A percentile compares a stretch with the other conserved stretches of the same genome.
phyloP scores from a whole-genome alignment of 1,140 invertebrate species.

The Papilio machaon region DNA sequence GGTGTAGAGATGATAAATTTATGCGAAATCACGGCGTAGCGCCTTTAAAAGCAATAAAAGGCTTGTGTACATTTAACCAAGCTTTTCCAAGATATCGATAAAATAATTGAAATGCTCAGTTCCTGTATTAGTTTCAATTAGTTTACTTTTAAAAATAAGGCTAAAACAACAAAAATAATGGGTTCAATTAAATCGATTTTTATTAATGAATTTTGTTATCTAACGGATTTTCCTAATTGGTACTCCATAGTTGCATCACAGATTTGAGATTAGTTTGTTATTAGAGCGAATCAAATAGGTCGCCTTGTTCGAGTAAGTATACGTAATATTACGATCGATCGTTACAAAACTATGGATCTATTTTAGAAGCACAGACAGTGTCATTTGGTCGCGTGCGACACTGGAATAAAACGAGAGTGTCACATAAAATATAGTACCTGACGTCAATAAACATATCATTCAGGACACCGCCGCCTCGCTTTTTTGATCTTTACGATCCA shows the following conservation, averaged over 20 bases:
- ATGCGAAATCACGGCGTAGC: constrained; percentile 8
- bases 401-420: constrained; percentile 5
- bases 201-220: background rate
- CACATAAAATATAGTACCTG: constrained; percentile 28
- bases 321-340: background rate
- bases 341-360: constrained; percentile 19
- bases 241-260: background rate
- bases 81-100: background rate
- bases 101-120: background rate
- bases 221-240: background rate
- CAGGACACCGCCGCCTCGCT: constrained; percentile 16
- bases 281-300: background rate
- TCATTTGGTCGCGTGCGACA: constrained; percentile 21
- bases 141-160: background rate
- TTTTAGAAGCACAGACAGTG: constrained; percentile 6
- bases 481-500: constrained; percentile 23
- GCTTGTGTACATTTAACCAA: constrained; percentile 11
- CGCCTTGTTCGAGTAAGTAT: background rate
- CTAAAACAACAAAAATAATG: background rate
- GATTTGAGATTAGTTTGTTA: background rate
- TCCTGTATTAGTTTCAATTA: background rate
- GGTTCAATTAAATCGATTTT: background rate
- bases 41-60: constrained; percentile 11
- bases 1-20: background rate
- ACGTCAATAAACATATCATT: constrained; percentile 32